Conservation (phyloP, 2,113 vertebrate genomes). For the Anolis sagrei region DNA sequence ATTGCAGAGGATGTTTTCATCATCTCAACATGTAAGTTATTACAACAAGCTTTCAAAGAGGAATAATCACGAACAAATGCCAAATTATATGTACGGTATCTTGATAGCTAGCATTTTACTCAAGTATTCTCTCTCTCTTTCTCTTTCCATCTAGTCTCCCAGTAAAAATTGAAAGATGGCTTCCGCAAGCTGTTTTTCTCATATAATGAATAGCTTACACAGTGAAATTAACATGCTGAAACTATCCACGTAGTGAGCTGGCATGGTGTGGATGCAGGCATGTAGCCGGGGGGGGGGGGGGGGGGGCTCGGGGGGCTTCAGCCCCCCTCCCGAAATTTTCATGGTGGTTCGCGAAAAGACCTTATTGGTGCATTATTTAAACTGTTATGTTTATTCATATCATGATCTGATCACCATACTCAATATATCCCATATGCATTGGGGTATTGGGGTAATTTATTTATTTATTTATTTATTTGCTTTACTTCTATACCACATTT, state of each 20-base stretch:
- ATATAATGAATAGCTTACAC: neutral
- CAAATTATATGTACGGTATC: neutral
- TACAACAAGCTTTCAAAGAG: slow-evolving; percentile 10
- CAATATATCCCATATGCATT: no score
- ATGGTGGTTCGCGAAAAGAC: no score
- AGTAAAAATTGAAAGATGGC: neutral
- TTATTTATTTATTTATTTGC: no score
- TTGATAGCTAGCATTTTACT: neutral
- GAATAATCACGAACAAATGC: neutral
- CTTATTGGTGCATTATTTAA: no score
- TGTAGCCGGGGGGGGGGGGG: no score
- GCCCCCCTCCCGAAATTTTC: no score
- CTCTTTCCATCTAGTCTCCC: neutral
- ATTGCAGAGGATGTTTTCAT: neutral
- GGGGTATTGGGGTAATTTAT: no score
- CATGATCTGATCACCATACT: no score
- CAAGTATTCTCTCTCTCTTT: slow-evolving; percentile 1
- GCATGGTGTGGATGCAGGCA: neutral
- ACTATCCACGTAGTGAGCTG: neutral
- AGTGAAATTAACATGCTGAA: neutral
- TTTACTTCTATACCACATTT: no score
- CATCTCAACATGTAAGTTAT: neutral
- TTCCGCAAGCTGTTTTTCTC: neutral
- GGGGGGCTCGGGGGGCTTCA: no score
- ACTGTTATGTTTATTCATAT: no score